These are phyloP conservation scores for Parnassius apollo DNA, from an alignment of 2,888 invertebrate species.

Conservation along the genomic window DNA sequence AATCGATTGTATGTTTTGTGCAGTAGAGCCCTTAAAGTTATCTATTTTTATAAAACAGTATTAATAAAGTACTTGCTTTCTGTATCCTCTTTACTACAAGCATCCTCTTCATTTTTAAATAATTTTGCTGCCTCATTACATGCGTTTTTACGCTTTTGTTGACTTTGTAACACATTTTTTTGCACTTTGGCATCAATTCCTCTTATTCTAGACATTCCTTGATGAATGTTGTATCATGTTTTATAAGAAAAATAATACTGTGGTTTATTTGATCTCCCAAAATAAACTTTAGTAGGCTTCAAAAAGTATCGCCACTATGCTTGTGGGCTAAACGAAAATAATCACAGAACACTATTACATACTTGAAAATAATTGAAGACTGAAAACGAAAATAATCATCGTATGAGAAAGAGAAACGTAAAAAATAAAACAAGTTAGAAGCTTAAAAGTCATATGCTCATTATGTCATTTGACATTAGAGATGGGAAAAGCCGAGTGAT, in stretches of 20 bases:
- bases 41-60: too few relatives aligned
- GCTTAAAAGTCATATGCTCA: too few relatives aligned
- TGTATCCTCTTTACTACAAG: slow-evolving; percentile 53
- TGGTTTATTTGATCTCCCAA: neutral
- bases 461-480: too few relatives aligned
- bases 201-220: slow-evolving; percentile 66
- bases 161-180: slow-evolving; percentile 37
- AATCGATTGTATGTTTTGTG: too few relatives aligned
- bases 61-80: slow-evolving; percentile 51
- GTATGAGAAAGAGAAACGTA: too few relatives aligned
- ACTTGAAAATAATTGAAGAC: neutral
- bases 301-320: too few relatives aligned
- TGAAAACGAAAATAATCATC: slow-evolving; percentile 19
- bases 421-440: too few relatives aligned
- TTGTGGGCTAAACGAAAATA: neutral
- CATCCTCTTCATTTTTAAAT: slow-evolving; percentile 52
- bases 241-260: slow-evolving; percentile 7
- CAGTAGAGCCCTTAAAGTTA: too few relatives aligned
- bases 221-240: slow-evolving; percentile 23
- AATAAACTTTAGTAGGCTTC: neutral
- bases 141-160: slow-evolving; percentile 51
- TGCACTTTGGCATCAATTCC: slow-evolving; percentile 59
- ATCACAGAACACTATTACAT: too few relatives aligned
- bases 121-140: slow-evolving; percentile 51
- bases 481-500: too few relatives aligned